Conservation (phyloP, 2,888 invertebrate genomes). For the Agrochola lychnidis region DNA sequence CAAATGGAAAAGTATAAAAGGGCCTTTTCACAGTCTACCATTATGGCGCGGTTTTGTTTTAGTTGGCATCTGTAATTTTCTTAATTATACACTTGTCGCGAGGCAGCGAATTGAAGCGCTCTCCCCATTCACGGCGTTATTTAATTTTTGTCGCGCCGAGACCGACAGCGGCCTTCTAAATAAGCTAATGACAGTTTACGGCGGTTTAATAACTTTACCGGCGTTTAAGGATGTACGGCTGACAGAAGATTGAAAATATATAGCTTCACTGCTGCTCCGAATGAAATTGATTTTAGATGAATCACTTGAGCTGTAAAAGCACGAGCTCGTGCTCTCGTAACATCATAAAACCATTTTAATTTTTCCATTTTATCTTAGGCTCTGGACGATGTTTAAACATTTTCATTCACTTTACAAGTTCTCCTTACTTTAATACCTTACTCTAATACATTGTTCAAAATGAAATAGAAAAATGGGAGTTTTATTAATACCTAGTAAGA, state of each 20-base stretch:
- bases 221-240: slow-evolving; percentile 11
- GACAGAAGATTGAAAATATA: slow-evolving; percentile 44
- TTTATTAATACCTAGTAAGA: slow-evolving; percentile 43
- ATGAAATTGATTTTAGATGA: slow-evolving; percentile 42
- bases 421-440: slow-evolving; percentile 15
- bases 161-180: slow-evolving; percentile 50
- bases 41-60: slow-evolving; percentile 72
- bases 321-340: slow-evolving; percentile 24
- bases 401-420: slow-evolving; percentile 47
- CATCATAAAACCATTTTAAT: slow-evolving; percentile 50
- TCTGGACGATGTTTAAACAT: slow-evolving; percentile 22
- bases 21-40: slow-evolving; percentile 58
- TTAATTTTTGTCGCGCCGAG: slow-evolving; percentile 57
- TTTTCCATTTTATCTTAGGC: slow-evolving; percentile 40
- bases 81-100: slow-evolving; percentile 77
- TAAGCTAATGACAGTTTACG: slow-evolving; percentile 60
- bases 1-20: slow-evolving; percentile 64
- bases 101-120: slow-evolving; percentile 59
- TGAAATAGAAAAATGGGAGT: slow-evolving; percentile 30
- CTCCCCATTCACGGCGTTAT: slow-evolving; percentile 62
- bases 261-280: slow-evolving; percentile 10
- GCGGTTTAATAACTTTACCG: slow-evolving; percentile 51
- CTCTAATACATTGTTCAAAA: slow-evolving; percentile 25
- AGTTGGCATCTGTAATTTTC: slow-evolving; percentile 78
- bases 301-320: slow-evolving; percentile 27